Evolutionary conservation across 2,888 invertebrate genomes (phyloP), one percentile per base, ranked within the genome.

Genomic region (Drosophila imparisetae): DNA sequence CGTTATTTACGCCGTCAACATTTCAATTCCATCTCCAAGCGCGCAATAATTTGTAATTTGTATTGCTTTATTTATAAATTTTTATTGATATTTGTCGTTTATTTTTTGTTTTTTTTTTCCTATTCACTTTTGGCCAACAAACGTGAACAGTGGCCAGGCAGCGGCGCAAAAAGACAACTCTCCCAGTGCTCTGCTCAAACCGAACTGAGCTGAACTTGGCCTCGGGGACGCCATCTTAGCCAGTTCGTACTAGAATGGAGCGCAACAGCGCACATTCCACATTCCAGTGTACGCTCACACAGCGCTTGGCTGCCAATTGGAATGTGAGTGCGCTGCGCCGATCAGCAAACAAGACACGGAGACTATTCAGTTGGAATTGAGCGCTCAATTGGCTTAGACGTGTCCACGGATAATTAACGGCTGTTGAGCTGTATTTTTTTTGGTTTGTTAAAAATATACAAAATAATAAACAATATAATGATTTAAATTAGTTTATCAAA

Each of bases 171-270:
- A 58, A 90, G 68, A 54, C 82, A 72, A 92, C 92, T 90, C 92
- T 91, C 91, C 90, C 85, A 85, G 89, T 89, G 90, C 92, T 92
- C 93, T 91, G 90, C 91, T 86, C 83, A 74, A 81, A 78, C 64
- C 83, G 67, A 73, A 86, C 89, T 90, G 86, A 88, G 67, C 86
- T 90, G 90, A 88, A 90, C 88, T 89, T 89, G 90, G 90, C 87
- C 91, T 85, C 84, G 89, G 92, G 88, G 92, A 90, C 93, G 92
- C 93, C 93, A 92, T 93, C 88, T 93, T 93, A 91, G 89, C 77
- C 89, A 76, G 77, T 64, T 76, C 66, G 75, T 74, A 64, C 29
- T 79, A 71, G 75, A 81, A 68, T 80, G 54, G 71, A 77, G 61
- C 53, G 54, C 45, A 49, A 27, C 52, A 55, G 29, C 38, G 36